phyloP scores from a whole-genome alignment of 2,888 invertebrate genomes.

The Pilophorus perplexus region DNA sequence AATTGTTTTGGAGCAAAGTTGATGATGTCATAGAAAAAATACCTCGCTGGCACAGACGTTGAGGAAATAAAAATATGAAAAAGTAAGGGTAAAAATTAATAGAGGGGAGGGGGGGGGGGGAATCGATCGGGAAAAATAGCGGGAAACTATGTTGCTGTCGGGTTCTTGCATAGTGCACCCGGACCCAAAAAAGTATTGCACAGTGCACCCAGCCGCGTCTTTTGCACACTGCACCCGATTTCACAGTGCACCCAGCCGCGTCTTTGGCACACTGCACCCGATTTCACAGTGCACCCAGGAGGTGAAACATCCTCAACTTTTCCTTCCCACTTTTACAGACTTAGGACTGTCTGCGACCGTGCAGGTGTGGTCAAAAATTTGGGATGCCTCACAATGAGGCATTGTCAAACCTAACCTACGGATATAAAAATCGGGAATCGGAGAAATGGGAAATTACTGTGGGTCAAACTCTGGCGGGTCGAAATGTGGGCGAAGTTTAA shows the following conservation, averaged over 20 bases:
- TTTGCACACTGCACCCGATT: too few relatives aligned
- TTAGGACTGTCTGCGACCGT: constrained; percentile 6
- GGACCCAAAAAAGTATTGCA: not conserved
- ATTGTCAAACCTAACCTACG: too few relatives aligned
- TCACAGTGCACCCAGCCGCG: not conserved
- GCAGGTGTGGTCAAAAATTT: not conserved
- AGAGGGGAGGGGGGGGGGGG: too few relatives aligned
- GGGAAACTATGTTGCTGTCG: too few relatives aligned
- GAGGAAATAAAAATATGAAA: too few relatives aligned
- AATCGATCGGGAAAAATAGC: too few relatives aligned
- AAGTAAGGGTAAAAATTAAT: too few relatives aligned
- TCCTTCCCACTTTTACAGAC: constrained; percentile 14
- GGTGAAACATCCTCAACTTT: not conserved
- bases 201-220: not conserved
- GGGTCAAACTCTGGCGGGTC: not conserved
- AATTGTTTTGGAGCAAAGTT: too few relatives aligned
- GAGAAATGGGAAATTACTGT: not conserved
- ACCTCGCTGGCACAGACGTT: too few relatives aligned
- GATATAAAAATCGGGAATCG: not conserved
- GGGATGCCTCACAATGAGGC: too few relatives aligned
- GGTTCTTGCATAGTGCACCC: constrained; percentile 18
- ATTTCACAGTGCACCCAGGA: not conserved
- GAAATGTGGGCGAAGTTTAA: constrained; percentile 3
- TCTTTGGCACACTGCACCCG: too few relatives aligned
- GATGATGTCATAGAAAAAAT: too few relatives aligned